Evolutionary conservation across 2,888 invertebrate genomes (phyloP).

Genomic region (Cylloceria caligata): DNA sequence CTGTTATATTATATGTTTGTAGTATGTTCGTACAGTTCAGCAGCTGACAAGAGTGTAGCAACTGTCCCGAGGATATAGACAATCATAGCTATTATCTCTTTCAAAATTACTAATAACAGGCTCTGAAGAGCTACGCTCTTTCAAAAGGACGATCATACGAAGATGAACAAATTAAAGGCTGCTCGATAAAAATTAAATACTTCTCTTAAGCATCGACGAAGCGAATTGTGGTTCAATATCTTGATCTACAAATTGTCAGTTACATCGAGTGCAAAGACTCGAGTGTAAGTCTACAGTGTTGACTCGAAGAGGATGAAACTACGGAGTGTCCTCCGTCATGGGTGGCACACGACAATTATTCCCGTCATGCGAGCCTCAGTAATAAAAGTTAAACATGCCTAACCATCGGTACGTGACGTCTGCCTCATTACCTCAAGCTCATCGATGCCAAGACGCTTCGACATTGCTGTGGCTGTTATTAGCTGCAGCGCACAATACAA

Average conservation of each 20-base stretch:
- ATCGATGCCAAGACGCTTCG: constrained; percentile 44
- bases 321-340: constrained; percentile 70
- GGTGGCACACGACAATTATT: constrained; percentile 80
- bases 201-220: background rate
- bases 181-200: constrained; percentile 3
- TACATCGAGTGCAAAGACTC: background rate
- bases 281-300: background rate
- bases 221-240: constrained; percentile 3
- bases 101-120: constrained; percentile 39
- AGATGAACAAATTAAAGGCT: constrained; percentile 33
- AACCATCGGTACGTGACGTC: constrained; percentile 79
- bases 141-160: constrained; percentile 39
- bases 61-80: constrained; percentile 43
- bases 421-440: constrained; percentile 68
- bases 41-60: constrained; percentile 51
- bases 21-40: constrained; percentile 10
- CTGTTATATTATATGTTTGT: background rate
- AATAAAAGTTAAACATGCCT: constrained; percentile 82
- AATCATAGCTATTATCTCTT: constrained; percentile 52
- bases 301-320: constrained; percentile 31
- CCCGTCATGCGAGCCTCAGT: constrained; percentile 80
- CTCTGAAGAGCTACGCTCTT: background rate
- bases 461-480: constrained; percentile 47
- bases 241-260: background rate
- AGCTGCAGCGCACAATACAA: constrained; percentile 20